phyloP scores from a whole-genome alignment of 2,797 vertebrate species.

The Jordanella pulchra region DNA sequence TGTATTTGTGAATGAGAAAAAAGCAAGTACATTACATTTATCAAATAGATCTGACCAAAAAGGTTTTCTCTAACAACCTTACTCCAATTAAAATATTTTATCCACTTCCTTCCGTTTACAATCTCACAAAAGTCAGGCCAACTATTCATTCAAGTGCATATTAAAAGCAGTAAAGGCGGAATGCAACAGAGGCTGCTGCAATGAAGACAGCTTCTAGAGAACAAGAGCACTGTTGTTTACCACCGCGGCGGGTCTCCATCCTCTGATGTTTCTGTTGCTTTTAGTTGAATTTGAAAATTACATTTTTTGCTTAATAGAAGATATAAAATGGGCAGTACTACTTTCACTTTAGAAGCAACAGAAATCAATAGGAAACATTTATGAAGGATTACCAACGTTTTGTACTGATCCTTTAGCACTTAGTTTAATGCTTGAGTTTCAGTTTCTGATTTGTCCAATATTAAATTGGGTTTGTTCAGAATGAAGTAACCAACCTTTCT shows the following conservation, averaged over 20 bases:
- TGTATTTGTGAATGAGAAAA: slow-evolving; percentile 14
- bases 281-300: slow-evolving; percentile 48
- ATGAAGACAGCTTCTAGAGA: slow-evolving; percentile 65
- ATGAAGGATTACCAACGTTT: slow-evolving; percentile 33
- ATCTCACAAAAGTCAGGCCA: slow-evolving; percentile 34
- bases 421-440: slow-evolving; percentile 18
- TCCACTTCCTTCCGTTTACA: slow-evolving; percentile 22
- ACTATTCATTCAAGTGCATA: slow-evolving; percentile 59
- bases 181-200: slow-evolving; percentile 54
- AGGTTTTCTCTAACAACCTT: slow-evolving; percentile 6
- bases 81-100: slow-evolving; percentile 14
- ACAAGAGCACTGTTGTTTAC: slow-evolving; percentile 71
- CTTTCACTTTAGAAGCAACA: slow-evolving; percentile 31
- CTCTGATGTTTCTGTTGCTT: slow-evolving; percentile 55
- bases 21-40: neutral
- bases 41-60: neutral
- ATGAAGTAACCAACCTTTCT: slow-evolving; percentile 43
- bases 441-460: slow-evolving; percentile 38
- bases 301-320: slow-evolving; percentile 46
- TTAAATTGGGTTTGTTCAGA: slow-evolving; percentile 32
- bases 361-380: slow-evolving; percentile 30
- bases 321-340: slow-evolving; percentile 17
- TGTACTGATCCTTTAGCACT: slow-evolving; percentile 15
- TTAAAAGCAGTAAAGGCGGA: slow-evolving; percentile 44
- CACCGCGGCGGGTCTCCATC: slow-evolving; percentile 51